Conservation (phyloP, 1,140 invertebrate genomes). For the Dendrolimus punctatus region DNA sequence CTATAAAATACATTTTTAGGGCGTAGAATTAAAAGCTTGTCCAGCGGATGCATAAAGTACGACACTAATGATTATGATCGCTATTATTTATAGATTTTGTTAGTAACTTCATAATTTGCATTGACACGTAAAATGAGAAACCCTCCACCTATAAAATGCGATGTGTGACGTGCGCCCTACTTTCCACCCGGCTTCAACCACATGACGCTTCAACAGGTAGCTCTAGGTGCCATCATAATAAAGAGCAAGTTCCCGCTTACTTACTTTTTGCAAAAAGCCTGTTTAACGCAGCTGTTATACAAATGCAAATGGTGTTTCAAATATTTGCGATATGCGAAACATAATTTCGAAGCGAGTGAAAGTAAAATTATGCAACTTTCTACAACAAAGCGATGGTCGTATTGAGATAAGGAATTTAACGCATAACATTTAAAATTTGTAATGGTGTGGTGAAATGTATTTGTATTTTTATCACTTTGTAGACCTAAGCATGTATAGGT, state of each 20-base stretch:
- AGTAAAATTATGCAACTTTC: constrained; percentile 69
- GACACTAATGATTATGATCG: not conserved
- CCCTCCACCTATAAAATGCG: constrained; percentile 58
- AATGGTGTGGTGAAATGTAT: too few species aligned
- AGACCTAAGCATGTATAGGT: too few species aligned
- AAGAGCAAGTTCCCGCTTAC: constrained; percentile 28
- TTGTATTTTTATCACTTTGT: too few species aligned
- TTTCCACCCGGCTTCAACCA: constrained; percentile 51
- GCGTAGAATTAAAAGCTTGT: too few species aligned
- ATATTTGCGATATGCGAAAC: constrained; percentile 43
- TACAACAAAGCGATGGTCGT: constrained; percentile 19
- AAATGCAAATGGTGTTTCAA: constrained; percentile 48
- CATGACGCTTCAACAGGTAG: constrained; percentile 40
- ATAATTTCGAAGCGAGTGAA: constrained; percentile 59
- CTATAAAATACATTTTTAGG: too few species aligned
- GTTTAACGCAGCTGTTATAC: constrained; percentile 15
- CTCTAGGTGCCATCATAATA: constrained; percentile 35
- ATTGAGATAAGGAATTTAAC: constrained; percentile 13
- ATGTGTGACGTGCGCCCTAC: constrained; percentile 59
- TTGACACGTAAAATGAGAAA: constrained; percentile 44
- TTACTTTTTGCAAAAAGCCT: not conserved
- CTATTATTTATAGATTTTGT: constrained; percentile 5
- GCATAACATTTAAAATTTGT: not conserved
- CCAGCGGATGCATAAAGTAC: too few species aligned
- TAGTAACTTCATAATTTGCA: constrained; percentile 13